Conservation (phyloP, 2,888 invertebrate species). For the Drosophila testacea region DNA sequence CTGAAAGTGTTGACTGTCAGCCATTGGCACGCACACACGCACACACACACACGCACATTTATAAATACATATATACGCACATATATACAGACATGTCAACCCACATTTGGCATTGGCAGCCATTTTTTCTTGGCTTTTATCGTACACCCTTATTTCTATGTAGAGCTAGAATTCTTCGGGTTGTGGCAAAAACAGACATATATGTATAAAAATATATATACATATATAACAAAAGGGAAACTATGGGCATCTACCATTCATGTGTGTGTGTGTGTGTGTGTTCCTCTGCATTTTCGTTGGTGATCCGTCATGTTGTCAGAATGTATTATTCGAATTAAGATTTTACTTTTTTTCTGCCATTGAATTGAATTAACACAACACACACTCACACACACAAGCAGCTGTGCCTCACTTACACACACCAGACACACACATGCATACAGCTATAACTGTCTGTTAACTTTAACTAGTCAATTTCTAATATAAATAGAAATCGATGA, state of each 20-base stretch:
- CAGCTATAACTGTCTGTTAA: conserved; percentile 31
- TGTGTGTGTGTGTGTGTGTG: conserved; percentile 48
- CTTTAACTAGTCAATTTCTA: conserved; percentile 34
- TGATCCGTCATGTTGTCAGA: conserved; percentile 86
- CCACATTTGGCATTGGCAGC: conserved; percentile 72
- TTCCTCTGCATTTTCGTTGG: conserved; percentile 82
- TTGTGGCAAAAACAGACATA: conserved; percentile 44
- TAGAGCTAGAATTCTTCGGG: conserved; percentile 39
- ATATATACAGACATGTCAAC: conserved; percentile 45
- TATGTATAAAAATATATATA: conserved; percentile 17
- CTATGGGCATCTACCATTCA: conserved; percentile 59
- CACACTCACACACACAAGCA: conserved; percentile 28
- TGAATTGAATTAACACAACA: conserved; percentile 77
- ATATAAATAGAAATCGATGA: conserved; percentile 37
- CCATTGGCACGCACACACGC: conserved; percentile 65
- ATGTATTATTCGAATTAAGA: conserved; percentile 86
- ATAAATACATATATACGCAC: conserved; percentile 1
- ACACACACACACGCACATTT: conserved; percentile 9
- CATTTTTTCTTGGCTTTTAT: conserved; percentile 73
- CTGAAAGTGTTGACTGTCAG: conserved; percentile 77
- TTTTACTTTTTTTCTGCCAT: conserved; percentile 83
- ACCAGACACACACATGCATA: conserved; percentile 7
- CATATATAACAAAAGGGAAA: conserved; percentile 62
- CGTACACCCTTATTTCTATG: conserved; percentile 73
- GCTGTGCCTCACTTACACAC: conserved; percentile 41